phyloP scores from a whole-genome alignment of 2,888 invertebrate genomes.

The Oxyteleia sp. region DNA sequence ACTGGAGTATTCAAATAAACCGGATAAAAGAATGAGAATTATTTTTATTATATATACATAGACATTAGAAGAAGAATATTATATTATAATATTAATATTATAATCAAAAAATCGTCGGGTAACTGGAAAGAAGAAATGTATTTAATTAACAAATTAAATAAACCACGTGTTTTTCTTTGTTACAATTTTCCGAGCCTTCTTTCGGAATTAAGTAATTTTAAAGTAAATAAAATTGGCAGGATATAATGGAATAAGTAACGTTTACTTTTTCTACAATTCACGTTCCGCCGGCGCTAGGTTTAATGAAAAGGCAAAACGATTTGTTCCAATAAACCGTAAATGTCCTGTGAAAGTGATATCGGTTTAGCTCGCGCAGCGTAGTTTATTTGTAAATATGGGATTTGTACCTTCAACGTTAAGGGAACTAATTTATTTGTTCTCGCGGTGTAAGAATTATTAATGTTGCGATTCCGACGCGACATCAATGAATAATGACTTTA shows the following conservation, averaged over 20 bases:
- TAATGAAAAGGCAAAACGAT: slow-evolving; percentile 46
- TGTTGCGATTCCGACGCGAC: too few relatives aligned
- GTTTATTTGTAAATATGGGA: slow-evolving; percentile 33
- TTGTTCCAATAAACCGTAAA: slow-evolving; percentile 44
- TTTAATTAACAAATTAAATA: neutral
- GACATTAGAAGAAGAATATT: too few relatives aligned
- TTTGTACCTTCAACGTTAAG: slow-evolving; percentile 7
- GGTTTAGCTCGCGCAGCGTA: slow-evolving; percentile 14
- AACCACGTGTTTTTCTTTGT: neutral
- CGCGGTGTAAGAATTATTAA: neutral
- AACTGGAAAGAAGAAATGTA: neutral
- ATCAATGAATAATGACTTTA: too few relatives aligned
- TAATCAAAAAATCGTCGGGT: neutral
- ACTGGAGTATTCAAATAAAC: too few relatives aligned
- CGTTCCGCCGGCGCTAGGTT: neutral
- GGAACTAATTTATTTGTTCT: slow-evolving; percentile 3
- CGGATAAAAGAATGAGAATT: too few relatives aligned
- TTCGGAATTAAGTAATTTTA: slow-evolving; percentile 23
- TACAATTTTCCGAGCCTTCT: slow-evolving; percentile 5
- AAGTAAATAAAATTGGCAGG: slow-evolving; percentile 25
- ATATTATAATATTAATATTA: too few relatives aligned
- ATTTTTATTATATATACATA: too few relatives aligned
- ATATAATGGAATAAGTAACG: slow-evolving; percentile 17
- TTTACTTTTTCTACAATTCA: slow-evolving; percentile 28
- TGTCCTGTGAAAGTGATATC: slow-evolving; percentile 38